A percentile compares a stretch with the other conserved stretches of the same genome.
Evolutionary conservation across 2,797 vertebrate species (phyloP).

Genomic region (Peromyscus aztecus): DNA sequence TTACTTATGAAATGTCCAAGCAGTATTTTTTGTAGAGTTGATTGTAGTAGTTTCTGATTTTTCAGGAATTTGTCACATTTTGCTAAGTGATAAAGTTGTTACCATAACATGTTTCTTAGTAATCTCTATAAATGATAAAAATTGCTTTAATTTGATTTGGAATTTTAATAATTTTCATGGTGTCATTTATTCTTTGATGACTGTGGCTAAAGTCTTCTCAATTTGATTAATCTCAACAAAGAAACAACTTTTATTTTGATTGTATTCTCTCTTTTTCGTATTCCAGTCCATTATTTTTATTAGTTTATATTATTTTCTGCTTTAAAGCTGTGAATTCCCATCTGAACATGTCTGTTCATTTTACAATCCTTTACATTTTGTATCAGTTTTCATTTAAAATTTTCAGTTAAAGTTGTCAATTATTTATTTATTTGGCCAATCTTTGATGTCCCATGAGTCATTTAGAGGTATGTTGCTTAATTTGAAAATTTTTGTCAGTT

Average conservation of each 20-base stretch:
- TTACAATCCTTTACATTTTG: background rate
- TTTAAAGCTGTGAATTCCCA: background rate
- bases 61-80: background rate
- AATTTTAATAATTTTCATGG: background rate
- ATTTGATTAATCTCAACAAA: background rate
- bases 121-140: background rate
- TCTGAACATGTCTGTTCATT: background rate
- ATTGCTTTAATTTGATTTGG: background rate
- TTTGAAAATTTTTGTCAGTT: slow-evolving; percentile 1
- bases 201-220: background rate
- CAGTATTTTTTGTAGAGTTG: background rate
- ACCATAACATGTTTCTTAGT: background rate
- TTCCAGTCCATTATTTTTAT: background rate
- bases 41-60: background rate
- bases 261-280: background rate
- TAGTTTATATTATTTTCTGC: background rate
- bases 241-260: background rate
- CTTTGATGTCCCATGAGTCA: background rate
- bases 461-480: background rate
- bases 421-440: background rate
- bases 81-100: background rate
- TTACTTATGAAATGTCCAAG: background rate
- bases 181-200: background rate
- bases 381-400: background rate
- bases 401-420: background rate